A percentile compares a stretch with the other conserved stretches of the same genome.
Conservation (phyloP, 2,113 vertebrate species). For the Pituophis catenifer region DNA sequence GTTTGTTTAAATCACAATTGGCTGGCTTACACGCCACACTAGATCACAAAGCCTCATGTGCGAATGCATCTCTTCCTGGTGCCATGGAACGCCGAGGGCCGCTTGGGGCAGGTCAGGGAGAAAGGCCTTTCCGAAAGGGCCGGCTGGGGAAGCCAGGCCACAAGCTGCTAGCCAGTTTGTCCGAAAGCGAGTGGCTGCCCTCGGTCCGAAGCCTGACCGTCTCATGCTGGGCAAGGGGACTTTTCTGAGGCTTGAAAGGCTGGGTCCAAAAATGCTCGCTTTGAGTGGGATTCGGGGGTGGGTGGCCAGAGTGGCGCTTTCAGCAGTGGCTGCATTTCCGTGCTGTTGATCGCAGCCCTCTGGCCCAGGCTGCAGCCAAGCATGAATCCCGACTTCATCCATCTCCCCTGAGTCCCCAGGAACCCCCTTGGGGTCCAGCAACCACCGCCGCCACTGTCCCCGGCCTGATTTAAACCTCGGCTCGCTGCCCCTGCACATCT, state of each 20-base stretch:
- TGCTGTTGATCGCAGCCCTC: too few relatives aligned
- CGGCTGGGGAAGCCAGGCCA: background rate
- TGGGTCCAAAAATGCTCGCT: too few relatives aligned
- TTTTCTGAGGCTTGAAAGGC: background rate
- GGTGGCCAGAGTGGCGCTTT: background rate
- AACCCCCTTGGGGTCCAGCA: too few relatives aligned
- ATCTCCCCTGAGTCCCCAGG: too few relatives aligned
- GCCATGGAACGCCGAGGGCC: background rate
- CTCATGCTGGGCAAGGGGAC: background rate
- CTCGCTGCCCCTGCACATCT: too few relatives aligned
- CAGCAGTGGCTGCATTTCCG: too few relatives aligned
- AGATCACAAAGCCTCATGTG: background rate
- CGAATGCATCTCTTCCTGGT: background rate
- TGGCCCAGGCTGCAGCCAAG: too few relatives aligned
- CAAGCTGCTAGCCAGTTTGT: background rate
- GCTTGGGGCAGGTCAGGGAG: background rate
- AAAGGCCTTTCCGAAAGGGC: background rate
- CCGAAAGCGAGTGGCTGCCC: background rate
- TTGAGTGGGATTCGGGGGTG: too few relatives aligned
- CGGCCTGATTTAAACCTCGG: too few relatives aligned
- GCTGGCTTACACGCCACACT: background rate
- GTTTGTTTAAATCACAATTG: background rate
- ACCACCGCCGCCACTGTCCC: rapidly evolving
- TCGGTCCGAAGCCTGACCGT: background rate
- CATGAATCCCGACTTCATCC: too few relatives aligned